These are phyloP conservation scores for Oligia strigilis DNA, from an alignment of 2,888 invertebrate species.

Conservation along the genomic window DNA sequence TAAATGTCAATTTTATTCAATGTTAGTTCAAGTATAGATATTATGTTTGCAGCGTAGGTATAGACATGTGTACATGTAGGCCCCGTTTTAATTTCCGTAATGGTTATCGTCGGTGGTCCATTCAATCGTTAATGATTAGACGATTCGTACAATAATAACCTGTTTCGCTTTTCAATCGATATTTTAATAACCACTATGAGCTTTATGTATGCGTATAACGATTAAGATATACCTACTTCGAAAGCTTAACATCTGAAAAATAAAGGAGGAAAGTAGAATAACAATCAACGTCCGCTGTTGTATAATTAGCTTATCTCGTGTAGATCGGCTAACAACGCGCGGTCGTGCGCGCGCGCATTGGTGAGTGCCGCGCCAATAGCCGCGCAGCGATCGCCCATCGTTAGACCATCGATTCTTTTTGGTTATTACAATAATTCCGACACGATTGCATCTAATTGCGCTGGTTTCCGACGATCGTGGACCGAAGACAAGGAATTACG, in stretches of 20 bases:
- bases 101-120: slow-evolving; percentile 79
- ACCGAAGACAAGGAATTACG: slow-evolving; percentile 80
- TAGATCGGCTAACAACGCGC: slow-evolving; percentile 80
- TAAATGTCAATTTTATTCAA: slow-evolving; percentile 38
- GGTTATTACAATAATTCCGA: slow-evolving; percentile 90
- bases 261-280: slow-evolving; percentile 80
- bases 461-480: slow-evolving; percentile 85
- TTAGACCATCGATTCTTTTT: slow-evolving; percentile 88
- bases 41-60: slow-evolving; percentile 31
- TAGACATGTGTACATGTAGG: slow-evolving; percentile 65
- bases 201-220: slow-evolving; percentile 69
- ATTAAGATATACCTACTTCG: slow-evolving; percentile 66
- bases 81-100: slow-evolving; percentile 78
- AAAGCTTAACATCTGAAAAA: slow-evolving; percentile 84
- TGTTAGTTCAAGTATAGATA: slow-evolving; percentile 5
- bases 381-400: slow-evolving; percentile 80
- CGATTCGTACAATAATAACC: slow-evolving; percentile 77
- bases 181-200: slow-evolving; percentile 79
- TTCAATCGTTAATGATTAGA: slow-evolving; percentile 76
- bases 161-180: slow-evolving; percentile 77
- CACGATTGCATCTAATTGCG: slow-evolving; percentile 89
- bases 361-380: slow-evolving; percentile 85
- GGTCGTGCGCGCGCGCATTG: slow-evolving; percentile 87
- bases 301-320: slow-evolving; percentile 89
- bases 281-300: slow-evolving; percentile 80